phyloP scores from a whole-genome alignment of 2,113 vertebrate genomes.

The Nerophis lumbriciformis region DNA sequence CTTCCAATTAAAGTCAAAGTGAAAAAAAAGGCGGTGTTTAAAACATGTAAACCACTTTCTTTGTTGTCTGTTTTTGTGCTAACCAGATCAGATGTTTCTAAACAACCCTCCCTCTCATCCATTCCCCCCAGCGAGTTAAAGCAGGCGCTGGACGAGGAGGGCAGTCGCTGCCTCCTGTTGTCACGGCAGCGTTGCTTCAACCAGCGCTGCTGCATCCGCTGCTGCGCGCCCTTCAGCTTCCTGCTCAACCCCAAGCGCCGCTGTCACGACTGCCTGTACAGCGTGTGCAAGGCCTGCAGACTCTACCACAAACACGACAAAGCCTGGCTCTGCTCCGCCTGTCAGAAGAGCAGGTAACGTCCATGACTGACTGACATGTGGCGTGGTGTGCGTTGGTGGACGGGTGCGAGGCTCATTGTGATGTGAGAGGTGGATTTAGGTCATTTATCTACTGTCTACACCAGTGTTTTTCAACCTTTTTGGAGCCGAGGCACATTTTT shows the following conservation, averaged over 20 bases:
- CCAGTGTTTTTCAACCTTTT: too few species aligned
- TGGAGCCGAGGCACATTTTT: too few species aligned
- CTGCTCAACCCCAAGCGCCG: slow-evolving; percentile 84
- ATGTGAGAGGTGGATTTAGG: too few species aligned
- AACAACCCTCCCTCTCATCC: neutral
- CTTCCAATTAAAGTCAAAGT: too few species aligned
- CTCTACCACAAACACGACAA: slow-evolving; percentile 81
- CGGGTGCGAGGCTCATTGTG: neutral
- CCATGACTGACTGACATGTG: neutral
- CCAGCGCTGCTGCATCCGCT: slow-evolving; percentile 92
- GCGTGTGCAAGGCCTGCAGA: slow-evolving; percentile 89
- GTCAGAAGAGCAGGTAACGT: slow-evolving; percentile 87
- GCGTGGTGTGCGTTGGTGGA: slow-evolving; percentile 1
- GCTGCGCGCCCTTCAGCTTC: slow-evolving; percentile 89
- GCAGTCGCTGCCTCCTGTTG: slow-evolving; percentile 86
- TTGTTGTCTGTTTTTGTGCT: too few species aligned
- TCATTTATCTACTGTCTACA: too few species aligned
- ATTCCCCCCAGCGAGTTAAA: slow-evolving; percentile 79
- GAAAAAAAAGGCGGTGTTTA: too few species aligned
- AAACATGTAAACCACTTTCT: too few species aligned
- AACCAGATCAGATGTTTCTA: neutral
- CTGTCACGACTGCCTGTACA: slow-evolving; percentile 85
- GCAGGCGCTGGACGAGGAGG: slow-evolving; percentile 88
- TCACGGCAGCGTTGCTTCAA: slow-evolving; percentile 86
- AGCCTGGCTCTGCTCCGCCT: slow-evolving; percentile 85